phyloP scores from a whole-genome alignment of 2,888 invertebrate species.

The Hyppa rectilinea region DNA sequence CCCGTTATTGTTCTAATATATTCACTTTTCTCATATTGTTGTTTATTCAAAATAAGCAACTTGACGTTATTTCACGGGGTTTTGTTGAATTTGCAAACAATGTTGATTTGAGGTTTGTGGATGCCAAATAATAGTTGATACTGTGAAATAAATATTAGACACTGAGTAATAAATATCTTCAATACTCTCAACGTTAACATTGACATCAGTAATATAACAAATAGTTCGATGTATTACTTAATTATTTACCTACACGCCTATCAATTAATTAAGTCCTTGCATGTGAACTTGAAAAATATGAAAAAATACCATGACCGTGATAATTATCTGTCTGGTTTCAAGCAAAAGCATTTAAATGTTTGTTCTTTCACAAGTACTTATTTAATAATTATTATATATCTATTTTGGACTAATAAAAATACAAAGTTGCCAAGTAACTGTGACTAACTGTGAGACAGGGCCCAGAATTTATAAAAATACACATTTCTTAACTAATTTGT shows the following conservation, averaged over 20 bases:
- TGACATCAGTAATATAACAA: background rate
- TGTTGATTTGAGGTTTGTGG: slow-evolving; percentile 12
- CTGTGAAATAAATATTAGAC: slow-evolving; percentile 9
- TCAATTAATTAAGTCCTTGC: background rate
- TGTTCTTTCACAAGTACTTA: no score
- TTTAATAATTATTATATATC: no score
- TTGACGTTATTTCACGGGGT: slow-evolving; percentile 9
- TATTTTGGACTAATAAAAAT: background rate
- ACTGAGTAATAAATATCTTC: slow-evolving; percentile 18
- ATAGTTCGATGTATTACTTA: background rate
- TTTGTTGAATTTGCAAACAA: slow-evolving; percentile 24
- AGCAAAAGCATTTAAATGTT: background rate
- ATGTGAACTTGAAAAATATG: background rate
- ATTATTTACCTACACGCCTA: background rate
- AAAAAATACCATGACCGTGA: no score
- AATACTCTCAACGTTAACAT: background rate
- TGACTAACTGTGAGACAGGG: background rate
- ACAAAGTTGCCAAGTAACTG: background rate
- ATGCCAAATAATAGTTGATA: slow-evolving; percentile 7
- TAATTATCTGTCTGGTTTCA: background rate
- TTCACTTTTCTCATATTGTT: background rate
- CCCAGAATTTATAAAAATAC: no score
- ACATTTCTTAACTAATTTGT: background rate
- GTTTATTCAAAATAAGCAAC: background rate
- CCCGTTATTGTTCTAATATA: background rate